phyloP scores from a whole-genome alignment of 2,113 vertebrate species.

The Dascyllus trimaculatus region DNA sequence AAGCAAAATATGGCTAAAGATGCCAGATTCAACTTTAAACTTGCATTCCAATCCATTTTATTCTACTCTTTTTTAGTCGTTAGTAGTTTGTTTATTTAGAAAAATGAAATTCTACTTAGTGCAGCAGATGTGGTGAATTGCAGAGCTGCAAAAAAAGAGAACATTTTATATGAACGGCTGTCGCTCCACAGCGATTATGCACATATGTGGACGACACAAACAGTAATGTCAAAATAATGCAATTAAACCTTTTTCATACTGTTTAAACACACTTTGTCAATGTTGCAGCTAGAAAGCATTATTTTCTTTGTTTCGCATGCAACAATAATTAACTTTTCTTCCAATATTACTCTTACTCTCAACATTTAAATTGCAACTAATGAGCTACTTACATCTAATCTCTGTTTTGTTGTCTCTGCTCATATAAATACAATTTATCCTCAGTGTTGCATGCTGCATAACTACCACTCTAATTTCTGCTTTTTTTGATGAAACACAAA shows the following conservation, averaged over 20 bases:
- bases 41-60: neutral
- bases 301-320: conserved; percentile 8
- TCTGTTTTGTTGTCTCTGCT: conserved; percentile 23
- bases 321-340: conserved; percentile 12
- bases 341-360: neutral
- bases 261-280: neutral
- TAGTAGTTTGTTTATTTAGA: neutral
- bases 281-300: neutral
- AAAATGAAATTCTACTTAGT: neutral
- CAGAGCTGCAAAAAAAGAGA: neutral
- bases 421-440: conserved; percentile 35
- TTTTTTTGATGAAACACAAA: conserved; percentile 41
- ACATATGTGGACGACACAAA: neutral
- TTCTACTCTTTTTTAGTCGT: neutral
- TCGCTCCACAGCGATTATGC: neutral
- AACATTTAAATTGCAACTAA: conserved; percentile 23
- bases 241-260: neutral
- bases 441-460: conserved; percentile 2
- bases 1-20: neutral
- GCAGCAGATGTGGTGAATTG: neutral
- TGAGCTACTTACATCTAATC: conserved; percentile 29
- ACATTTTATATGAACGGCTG: neutral
- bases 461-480: conserved; percentile 35
- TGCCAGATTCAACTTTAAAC: neutral
- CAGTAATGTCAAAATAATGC: conserved; percentile 1